These are phyloP conservation scores for Ciona savignyi DNA, from an alignment of 23 tunicate genomes.

Conservation along the genomic window DNA sequence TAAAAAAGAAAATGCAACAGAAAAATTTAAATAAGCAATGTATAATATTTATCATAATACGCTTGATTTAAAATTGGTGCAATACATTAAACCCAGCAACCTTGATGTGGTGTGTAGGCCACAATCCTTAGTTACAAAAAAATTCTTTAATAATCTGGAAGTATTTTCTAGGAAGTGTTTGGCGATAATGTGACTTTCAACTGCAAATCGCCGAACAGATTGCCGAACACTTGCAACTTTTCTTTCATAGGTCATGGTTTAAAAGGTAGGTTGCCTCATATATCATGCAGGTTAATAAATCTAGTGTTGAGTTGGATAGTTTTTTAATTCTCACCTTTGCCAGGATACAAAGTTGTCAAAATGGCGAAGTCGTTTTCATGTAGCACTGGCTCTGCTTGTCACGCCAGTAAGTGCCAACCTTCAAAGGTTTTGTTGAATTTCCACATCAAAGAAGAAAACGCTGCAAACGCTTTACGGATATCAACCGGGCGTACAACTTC, in stretches of 20 bases:
- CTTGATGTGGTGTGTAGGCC: too few relatives aligned
- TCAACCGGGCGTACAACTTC: slow-evolving; percentile 79
- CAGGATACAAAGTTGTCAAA: slow-evolving; percentile 64
- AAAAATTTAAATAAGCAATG: too few relatives aligned
- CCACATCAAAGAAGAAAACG: slow-evolving; percentile 26
- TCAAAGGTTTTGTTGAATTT: slow-evolving; percentile 54
- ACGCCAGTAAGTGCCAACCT: slow-evolving; percentile 66
- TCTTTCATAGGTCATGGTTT: slow-evolving; percentile 50
- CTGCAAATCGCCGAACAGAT: slow-evolving; percentile 16
- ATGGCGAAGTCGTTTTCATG: slow-evolving; percentile 46
- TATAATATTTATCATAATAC: too few relatives aligned
- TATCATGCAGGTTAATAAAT: too few relatives aligned
- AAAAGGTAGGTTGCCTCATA: too few relatives aligned
- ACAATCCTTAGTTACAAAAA: too few relatives aligned
- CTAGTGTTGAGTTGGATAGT: too few relatives aligned
- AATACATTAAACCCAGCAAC: too few relatives aligned
- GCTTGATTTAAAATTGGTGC: too few relatives aligned
- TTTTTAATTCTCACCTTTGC: neutral
- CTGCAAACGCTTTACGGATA: slow-evolving; percentile 60
- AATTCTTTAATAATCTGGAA: neutral
- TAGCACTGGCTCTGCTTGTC: slow-evolving; percentile 98
- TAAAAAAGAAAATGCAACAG: too few relatives aligned
- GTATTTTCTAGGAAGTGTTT: slow-evolving; percentile 39
- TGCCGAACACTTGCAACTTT: slow-evolving; percentile 87
- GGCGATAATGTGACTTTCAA: slow-evolving; percentile 36